A percentile compares a stretch with the other conserved stretches of the same genome.
These are phyloP conservation scores for Cheilosia scutellata DNA, from an alignment of 2,888 invertebrate species.

Conservation along the genomic window DNA sequence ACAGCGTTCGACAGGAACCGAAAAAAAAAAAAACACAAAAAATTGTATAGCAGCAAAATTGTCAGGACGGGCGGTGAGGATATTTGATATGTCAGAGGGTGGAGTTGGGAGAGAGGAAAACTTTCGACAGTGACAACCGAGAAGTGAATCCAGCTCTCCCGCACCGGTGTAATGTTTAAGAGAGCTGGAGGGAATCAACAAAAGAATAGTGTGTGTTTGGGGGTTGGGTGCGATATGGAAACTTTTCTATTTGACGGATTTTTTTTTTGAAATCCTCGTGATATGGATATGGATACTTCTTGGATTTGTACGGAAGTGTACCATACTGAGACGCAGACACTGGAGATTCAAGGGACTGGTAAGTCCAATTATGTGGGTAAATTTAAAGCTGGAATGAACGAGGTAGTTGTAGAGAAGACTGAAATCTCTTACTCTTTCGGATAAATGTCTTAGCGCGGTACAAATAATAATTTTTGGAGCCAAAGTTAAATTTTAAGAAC, in stretches of 20 bases:
- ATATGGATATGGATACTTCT: too few relatives aligned
- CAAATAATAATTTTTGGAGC: too few relatives aligned
- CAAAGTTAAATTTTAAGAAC: too few relatives aligned
- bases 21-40: constrained; percentile 25
- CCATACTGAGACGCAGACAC: too few relatives aligned
- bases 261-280: constrained; percentile 1
- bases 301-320: too few relatives aligned
- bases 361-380: too few relatives aligned
- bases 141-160: constrained; percentile 44
- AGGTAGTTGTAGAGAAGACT: too few relatives aligned
- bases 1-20: constrained; percentile 68
- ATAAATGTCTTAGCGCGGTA: too few relatives aligned
- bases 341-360: too few relatives aligned
- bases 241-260: constrained; percentile 27
- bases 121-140: constrained; percentile 64
- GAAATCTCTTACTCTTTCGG: too few relatives aligned
- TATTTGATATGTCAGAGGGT: neutral
- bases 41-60: constrained; percentile 10
- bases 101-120: constrained; percentile 19
- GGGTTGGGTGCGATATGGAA: neutral
- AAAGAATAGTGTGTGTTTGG: constrained; percentile 6
- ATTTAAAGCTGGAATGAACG: too few relatives aligned
- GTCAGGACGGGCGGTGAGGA: constrained; percentile 29
- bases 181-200: constrained; percentile 1
- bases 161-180: constrained; percentile 3